Evolutionary conservation across 2,113 vertebrate species (phyloP).

Genomic region (Galeopterus variegatus): DNA sequence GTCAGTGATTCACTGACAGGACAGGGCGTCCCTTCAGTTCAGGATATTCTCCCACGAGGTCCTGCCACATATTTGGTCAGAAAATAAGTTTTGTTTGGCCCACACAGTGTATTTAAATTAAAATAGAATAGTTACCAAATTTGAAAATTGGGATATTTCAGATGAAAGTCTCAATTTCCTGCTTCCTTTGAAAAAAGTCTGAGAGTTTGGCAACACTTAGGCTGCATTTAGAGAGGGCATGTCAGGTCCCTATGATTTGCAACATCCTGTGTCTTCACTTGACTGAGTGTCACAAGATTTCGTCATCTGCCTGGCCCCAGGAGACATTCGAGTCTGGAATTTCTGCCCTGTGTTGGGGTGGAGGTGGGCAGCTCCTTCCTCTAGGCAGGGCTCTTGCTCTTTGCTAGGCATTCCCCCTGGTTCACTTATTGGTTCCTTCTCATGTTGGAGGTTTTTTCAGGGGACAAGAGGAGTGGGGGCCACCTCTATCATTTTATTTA

Average conservation of each 20-base stretch:
- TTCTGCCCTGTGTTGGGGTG: background rate
- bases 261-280: accelerated
- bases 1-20: background rate
- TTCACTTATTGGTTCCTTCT: background rate
- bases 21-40: background rate
- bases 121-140: background rate
- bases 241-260: accelerated
- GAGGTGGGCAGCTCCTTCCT: background rate
- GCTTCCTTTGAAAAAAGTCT: background rate
- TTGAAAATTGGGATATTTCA: background rate
- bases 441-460: background rate
- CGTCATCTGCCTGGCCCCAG: background rate
- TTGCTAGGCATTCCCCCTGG: background rate
- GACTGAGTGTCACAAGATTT: background rate
- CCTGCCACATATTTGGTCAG: background rate
- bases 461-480: background rate
- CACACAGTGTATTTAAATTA: background rate
- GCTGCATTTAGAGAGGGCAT: background rate
- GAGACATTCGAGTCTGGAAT: accelerated
- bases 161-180: background rate
- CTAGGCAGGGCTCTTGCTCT: background rate
- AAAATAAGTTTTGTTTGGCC: background rate
- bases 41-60: background rate
- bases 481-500: background rate
- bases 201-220: background rate